A percentile compares a stretch with the other conserved stretches of the same genome.
Evolutionary conservation across 2,888 invertebrate species (phyloP).

Genomic region (Formica aserva): DNA sequence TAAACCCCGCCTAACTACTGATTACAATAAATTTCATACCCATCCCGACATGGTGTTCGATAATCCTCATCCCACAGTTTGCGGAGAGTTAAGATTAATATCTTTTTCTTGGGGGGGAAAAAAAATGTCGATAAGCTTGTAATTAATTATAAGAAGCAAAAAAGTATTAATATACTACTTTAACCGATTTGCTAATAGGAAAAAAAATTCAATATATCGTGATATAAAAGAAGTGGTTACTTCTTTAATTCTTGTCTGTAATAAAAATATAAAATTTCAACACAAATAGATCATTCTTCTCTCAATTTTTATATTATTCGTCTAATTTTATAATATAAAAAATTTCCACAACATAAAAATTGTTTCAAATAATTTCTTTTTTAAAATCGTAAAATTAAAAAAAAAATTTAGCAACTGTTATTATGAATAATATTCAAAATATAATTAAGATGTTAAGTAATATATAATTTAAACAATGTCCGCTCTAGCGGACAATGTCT

Average conservation of each 20-base stretch:
- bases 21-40: constrained; percentile 73
- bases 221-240: neutral
- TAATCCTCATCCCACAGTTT: neutral
- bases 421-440: neutral
- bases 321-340: neutral
- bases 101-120: neutral
- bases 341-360: neutral
- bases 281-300: neutral
- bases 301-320: neutral
- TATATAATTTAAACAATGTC: neutral
- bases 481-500: neutral
- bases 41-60: constrained; percentile 31
- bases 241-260: neutral
- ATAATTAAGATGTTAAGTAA: neutral
- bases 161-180: neutral
- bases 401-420: neutral
- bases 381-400: neutral
- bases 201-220: neutral
- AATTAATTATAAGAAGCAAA: neutral
- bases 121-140: neutral
- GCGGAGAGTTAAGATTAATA: constrained; percentile 3
- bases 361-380: neutral
- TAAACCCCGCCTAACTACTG: constrained; percentile 77
- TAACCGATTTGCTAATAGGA: neutral
- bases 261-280: neutral